Evolutionary conservation across 1,140 invertebrate species (phyloP).

Genomic region (Bilobella aurantiaca): DNA sequence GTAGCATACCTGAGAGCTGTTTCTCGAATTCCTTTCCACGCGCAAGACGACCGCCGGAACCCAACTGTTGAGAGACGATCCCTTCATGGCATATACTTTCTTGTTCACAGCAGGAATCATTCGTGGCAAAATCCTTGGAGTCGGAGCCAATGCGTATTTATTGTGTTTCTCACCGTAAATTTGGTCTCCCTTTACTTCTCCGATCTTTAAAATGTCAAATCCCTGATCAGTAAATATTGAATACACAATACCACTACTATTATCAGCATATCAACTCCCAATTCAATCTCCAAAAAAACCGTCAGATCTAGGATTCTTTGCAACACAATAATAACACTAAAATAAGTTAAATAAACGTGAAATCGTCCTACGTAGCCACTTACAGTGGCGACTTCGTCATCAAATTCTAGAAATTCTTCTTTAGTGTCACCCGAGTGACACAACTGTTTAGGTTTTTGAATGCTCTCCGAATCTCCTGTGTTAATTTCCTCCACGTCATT

Average conservation of each 20-base stretch:
- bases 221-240: no score
- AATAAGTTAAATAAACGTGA: no score
- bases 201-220: not conserved
- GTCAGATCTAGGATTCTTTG: no score
- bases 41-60: conserved; percentile 42
- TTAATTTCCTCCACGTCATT: not conserved
- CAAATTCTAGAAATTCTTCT: no score
- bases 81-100: conserved; percentile 45
- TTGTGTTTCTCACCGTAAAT: not conserved
- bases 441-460: not conserved
- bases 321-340: no score
- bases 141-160: conserved; percentile 32
- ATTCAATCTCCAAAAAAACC: no score
- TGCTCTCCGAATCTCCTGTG: not conserved
- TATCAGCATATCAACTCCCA: no score
- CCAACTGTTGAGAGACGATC: conserved; percentile 46
- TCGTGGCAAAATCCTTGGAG: conserved; percentile 41
- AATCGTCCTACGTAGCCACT: no score
- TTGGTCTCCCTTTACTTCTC: not conserved
- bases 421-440: no score
- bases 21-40: conserved; percentile 37
- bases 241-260: no score
- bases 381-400: no score
- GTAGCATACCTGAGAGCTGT: conserved; percentile 26
- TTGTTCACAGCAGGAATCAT: conserved; percentile 40